Evolutionary conservation across 1,140 invertebrate genomes (phyloP), one percentile per base, ranked within the genome.

Genomic region (Lerema accius): DNA sequence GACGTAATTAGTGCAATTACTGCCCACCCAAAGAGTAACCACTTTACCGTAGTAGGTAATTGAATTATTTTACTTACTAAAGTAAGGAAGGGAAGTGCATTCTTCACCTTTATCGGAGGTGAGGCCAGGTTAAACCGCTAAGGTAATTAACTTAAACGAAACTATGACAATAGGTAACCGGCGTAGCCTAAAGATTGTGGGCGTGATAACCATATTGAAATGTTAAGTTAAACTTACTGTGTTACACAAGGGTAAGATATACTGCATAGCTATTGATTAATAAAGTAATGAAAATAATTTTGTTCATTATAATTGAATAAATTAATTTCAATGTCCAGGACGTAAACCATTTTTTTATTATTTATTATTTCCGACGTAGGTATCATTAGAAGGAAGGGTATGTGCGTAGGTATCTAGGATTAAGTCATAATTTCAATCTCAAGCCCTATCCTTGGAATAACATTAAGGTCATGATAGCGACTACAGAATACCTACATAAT

Each of bases 1-100:
- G 85, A 84, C 82, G 76, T 83, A 86, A 88, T 88, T 86, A 89
- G 80, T 72, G 77, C 82, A 86, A 86, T 86, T 83, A 85, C 65
- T 66, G 85, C 71, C 86, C 86, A 86, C 85, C 82, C 85, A 87
- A 74, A 72, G 62, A 45, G 28, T 32, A 65, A 17, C 11, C 32
- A 51, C 42, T 16, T 64, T 56, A 56, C 39, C 46, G 60, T 71
- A 69, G 61, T 77, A 79, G 71, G 61, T 77, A 79, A 80, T 80
- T 78, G 78, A 89, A 82, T 84, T 81, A 84, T 86, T 84, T 86
- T 85, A 81, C 73, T 73, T 69, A 62, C 80, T 73, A 76, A 68
- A 73, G 50, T 59, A 73, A 69, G 61, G 58, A 61, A 84, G 70
- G 76, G 77, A 82, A 75, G 65, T 69, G 67, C 73, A 80, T 76